phyloP scores from a whole-genome alignment of 2,888 invertebrate species.

The Eilema griseolum region DNA sequence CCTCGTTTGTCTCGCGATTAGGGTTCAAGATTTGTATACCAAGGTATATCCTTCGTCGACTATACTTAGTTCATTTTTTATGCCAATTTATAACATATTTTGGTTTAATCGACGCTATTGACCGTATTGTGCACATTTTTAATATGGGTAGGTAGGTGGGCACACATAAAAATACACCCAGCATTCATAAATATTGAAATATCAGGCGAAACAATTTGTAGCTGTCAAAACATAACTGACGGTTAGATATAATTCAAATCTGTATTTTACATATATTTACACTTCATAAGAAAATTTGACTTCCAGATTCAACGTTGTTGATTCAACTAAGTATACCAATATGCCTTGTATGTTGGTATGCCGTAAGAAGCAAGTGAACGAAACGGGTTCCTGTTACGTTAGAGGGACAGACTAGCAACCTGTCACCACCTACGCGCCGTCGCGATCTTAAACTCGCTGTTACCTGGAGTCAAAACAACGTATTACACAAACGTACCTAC shows the following conservation, averaged over 20 bases:
- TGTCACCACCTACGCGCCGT: slow-evolving; percentile 47
- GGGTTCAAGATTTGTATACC: no score
- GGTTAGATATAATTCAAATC: slow-evolving; percentile 12
- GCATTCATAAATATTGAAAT: slow-evolving; percentile 30
- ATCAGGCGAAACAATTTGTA: slow-evolving; percentile 34
- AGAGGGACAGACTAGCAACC: slow-evolving; percentile 46
- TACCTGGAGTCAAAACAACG: slow-evolving; percentile 6
- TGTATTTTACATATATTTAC: slow-evolving; percentile 44
- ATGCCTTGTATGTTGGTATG: slow-evolving; percentile 27
- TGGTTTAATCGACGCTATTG: not conserved
- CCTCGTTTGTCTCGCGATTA: no score
- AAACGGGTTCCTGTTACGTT: slow-evolving; percentile 43
- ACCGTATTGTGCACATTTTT: not conserved
- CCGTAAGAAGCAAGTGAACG: slow-evolving; percentile 26
- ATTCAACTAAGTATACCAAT: slow-evolving; percentile 16
- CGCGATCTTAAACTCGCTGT: slow-evolving; percentile 29
- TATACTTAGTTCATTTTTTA: no score
- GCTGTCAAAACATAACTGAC: slow-evolving; percentile 29
- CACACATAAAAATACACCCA: not conserved
- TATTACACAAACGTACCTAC: slow-evolving; percentile 14
- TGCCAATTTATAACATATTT: not conserved
- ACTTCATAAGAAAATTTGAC: slow-evolving; percentile 44
- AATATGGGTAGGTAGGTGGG: not conserved
- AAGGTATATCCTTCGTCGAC: no score
- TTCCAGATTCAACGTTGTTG: slow-evolving; percentile 32